A percentile compares a stretch with the other conserved stretches of the same genome.
Evolutionary conservation across 2,888 invertebrate genomes (phyloP).

Genomic region (Mesoligia furuncula): DNA sequence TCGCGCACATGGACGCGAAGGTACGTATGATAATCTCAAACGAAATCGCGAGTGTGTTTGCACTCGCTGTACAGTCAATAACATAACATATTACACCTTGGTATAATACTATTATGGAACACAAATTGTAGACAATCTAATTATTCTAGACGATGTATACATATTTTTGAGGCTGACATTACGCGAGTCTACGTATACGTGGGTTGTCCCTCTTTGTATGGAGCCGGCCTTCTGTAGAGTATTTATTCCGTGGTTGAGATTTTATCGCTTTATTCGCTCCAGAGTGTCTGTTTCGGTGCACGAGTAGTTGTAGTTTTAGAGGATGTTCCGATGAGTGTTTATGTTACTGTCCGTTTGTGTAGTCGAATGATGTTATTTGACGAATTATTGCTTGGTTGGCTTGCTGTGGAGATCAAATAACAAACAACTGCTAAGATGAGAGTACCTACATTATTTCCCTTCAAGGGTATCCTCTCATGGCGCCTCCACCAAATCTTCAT

Average conservation of each 20-base stretch:
- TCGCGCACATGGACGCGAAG: not conserved
- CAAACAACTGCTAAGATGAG: not conserved
- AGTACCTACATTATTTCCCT: not conserved
- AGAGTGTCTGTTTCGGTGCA: slow-evolving; percentile 7
- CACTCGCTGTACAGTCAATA: not conserved
- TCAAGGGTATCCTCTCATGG: not conserved
- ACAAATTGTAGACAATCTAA: not conserved
- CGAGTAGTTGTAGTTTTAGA: not conserved
- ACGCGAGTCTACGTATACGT: not conserved
- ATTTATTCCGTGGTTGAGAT: slow-evolving; percentile 1
- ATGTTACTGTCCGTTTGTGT: not conserved
- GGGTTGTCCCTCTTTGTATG: not conserved
- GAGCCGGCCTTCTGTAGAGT: not conserved
- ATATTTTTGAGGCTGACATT: not conserved
- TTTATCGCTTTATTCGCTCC: not conserved
- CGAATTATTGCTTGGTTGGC: not conserved
- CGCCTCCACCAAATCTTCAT: not conserved
- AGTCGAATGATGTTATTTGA: not conserved
- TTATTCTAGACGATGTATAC: not conserved
- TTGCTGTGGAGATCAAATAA: not conserved
- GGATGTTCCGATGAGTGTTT: not conserved
- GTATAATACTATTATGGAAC: not conserved
- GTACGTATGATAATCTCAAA: not conserved
- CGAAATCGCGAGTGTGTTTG: not conserved
- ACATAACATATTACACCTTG: not conserved